phyloP scores from a whole-genome alignment of 1,140 invertebrate species.

The Ceratina calcarata region DNA sequence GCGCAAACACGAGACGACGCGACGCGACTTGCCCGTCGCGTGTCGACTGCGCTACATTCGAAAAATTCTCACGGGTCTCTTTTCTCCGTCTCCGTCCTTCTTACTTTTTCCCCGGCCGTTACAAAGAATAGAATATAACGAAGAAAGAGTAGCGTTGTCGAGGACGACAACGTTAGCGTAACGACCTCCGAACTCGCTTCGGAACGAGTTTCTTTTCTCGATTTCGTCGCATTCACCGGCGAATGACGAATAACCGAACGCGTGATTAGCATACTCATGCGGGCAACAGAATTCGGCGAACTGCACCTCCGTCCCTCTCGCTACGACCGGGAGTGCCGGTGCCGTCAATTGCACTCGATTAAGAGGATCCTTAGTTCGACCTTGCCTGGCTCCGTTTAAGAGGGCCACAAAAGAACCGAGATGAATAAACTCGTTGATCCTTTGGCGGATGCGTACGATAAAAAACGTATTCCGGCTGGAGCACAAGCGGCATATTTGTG shows the following conservation, averaged over 20 bases:
- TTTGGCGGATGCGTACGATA: conserved; percentile 5
- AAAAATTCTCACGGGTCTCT: conserved; percentile 27
- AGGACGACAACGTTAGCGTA: conserved; percentile 38
- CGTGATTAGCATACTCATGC: conserved; percentile 61
- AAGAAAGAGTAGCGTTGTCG: conserved; percentile 32
- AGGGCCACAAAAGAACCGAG: conserved; percentile 34
- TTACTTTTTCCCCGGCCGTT: background rate
- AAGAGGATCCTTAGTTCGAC: conserved; percentile 47
- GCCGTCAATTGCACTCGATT: conserved; percentile 46
- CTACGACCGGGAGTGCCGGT: background rate
- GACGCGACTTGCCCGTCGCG: no score
- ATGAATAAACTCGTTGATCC: conserved; percentile 34
- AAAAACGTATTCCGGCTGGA: background rate
- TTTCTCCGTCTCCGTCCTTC: background rate
- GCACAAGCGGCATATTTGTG: background rate
- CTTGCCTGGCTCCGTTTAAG: conserved; percentile 35
- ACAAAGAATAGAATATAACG: background rate
- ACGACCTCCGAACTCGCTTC: conserved; percentile 50
- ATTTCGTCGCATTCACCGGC: conserved; percentile 29
- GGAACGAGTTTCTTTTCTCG: conserved; percentile 54
- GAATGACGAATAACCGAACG: conserved; percentile 53
- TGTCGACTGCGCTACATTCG: no score
- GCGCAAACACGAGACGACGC: background rate
- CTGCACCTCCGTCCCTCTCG: conserved; percentile 15
- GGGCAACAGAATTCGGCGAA: conserved; percentile 56